Percentiles rank a stretch among this genome's conserved stretches.
phyloP scores from a whole-genome alignment of 2,888 invertebrate species.

The Lottia gigantea region DNA sequence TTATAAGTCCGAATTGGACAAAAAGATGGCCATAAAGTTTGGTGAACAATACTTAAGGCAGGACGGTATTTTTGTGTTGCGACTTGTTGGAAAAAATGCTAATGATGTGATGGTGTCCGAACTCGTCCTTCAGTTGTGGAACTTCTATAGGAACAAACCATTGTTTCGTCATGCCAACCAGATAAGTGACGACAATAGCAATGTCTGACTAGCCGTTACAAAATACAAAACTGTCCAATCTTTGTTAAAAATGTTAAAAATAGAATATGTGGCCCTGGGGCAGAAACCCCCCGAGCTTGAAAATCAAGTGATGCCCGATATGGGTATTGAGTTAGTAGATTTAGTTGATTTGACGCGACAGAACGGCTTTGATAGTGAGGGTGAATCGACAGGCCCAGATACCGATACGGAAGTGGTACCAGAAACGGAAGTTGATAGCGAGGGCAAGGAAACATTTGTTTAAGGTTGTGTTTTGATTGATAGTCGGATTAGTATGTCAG shows the following conservation, averaged over 20 bases:
- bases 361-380: conserved; percentile 32
- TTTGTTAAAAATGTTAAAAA: conserved; percentile 51
- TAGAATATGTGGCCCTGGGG: conserved; percentile 48
- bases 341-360: conserved; percentile 29
- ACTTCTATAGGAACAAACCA: conserved; percentile 63
- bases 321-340: conserved; percentile 31
- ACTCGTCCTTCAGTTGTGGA: conserved; percentile 66
- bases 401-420: conserved; percentile 22
- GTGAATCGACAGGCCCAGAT: conserved; percentile 24
- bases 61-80: conserved; percentile 67
- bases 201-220: conserved; percentile 62
- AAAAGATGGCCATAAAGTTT: conserved; percentile 63
- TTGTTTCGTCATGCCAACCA: conserved; percentile 60
- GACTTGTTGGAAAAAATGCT: conserved; percentile 67
- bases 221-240: conserved; percentile 39
- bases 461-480: not conserved
- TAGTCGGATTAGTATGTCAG: no score
- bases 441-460: conserved; percentile 9
- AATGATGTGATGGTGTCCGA: conserved; percentile 68
- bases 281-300: conserved; percentile 8
- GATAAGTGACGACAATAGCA: conserved; percentile 61
- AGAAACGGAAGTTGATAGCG: conserved; percentile 15
- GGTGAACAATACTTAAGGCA: conserved; percentile 65
- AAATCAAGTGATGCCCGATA: conserved; percentile 14
- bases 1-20: conserved; percentile 62